Evolutionary conservation across 2,113 vertebrate species (phyloP), one percentile per base, ranked within the genome.

Genomic region (Labeo catla): DNA sequence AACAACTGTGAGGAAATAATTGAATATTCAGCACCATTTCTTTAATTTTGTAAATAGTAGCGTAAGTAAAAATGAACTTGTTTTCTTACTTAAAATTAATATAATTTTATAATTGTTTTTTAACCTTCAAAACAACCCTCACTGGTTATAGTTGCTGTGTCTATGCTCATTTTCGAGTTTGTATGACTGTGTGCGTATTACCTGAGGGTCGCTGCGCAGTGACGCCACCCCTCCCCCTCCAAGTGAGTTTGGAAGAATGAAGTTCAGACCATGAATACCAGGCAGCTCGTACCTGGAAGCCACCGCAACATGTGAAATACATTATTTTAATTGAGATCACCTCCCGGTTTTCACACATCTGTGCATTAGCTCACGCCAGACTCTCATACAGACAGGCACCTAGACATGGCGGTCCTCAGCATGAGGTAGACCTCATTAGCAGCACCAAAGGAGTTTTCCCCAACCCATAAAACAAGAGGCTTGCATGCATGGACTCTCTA

Each of bases 161-260:
- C 16, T 81, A 66, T 50, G 11, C 68, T 34, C 76, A 34, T 84
- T 88, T 80, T 82, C 12, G 16, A 47, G n/a, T 52, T 4, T 77
- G 78, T 54, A 70, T 85, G 81, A 54, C 54, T 65, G 83, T 82
- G 89, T 86, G 89, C 78, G 88, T 84, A n/a, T 91, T 94, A 95
- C 96, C 95, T 97, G 96, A 86, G 96, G 96, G 91, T 97, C 96
- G 87, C 95, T 97, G 92, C 96, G 95, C 68, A 97, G 91, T 28
- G 96, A 97, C 28, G 95, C 95, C 87, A 95, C 88, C 36, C 97
- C 96, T 91, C 97, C 95, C 77, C 96, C 96, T 59, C 96, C 96
- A 68, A 97, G 94, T 4, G 95, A 95, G 85, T 94, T 95, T 91
- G 91, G 95, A 88, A 98, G 92, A 85, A 97, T 91, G 16, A 97